Percentiles rank a stretch among this genome's conserved stretches.
These are phyloP conservation scores for Augochlorella aurata DNA, from an alignment of 2,888 invertebrate genomes.

Conservation along the genomic window DNA sequence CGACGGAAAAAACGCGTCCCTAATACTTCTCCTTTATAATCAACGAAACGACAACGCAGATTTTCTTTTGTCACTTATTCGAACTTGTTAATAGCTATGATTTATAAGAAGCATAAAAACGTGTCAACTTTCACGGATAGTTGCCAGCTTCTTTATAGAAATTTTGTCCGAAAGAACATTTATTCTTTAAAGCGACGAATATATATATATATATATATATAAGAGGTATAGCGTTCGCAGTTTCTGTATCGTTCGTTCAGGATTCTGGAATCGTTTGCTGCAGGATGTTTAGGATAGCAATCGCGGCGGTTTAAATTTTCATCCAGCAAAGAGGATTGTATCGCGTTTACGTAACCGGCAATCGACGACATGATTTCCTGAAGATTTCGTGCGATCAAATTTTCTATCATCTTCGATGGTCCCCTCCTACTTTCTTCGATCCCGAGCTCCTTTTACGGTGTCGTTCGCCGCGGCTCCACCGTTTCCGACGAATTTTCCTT, in stretches of 20 bases:
- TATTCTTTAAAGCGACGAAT: no score
- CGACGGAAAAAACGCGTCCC: no score
- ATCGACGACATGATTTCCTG: constrained; percentile 40
- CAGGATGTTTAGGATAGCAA: not conserved
- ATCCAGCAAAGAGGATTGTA: constrained; percentile 9
- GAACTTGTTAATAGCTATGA: no score
- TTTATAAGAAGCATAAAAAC: no score
- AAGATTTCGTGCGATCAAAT: constrained; percentile 11
- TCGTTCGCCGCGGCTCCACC: not conserved
- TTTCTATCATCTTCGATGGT: not conserved
- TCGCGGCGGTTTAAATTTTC: constrained; percentile 20
- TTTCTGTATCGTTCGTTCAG: not conserved
- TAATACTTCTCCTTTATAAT: no score
- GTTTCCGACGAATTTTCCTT: not conserved
- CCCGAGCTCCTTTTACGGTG: not conserved
- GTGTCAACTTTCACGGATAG: no score
- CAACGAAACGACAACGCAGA: no score
- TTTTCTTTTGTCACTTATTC: no score
- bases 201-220: no score
- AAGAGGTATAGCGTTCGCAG: no score
- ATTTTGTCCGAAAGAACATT: no score
- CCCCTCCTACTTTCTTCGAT: not conserved
- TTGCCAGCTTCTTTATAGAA: no score
- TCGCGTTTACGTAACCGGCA: constrained; percentile 44
- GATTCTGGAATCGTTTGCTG: not conserved